Percentiles rank a stretch among this genome's conserved stretches.
Conservation (phyloP, 2,797 vertebrate species). For the Tarsius wallacei region DNA sequence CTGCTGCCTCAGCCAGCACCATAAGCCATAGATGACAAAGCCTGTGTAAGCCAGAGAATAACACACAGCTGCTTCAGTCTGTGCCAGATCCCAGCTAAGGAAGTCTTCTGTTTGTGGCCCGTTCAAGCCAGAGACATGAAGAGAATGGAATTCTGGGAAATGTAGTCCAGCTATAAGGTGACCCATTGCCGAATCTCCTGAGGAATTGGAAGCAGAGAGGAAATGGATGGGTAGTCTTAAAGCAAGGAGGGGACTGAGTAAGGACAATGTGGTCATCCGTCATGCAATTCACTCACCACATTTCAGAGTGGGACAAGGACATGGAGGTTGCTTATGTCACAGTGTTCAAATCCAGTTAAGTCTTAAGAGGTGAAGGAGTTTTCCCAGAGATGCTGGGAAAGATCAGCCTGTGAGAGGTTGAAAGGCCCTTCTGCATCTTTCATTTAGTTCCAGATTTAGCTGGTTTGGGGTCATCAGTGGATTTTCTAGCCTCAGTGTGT, state of each 20-base stretch:
- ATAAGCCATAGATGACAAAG: background rate
- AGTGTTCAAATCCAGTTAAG: background rate
- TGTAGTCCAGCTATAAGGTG: background rate
- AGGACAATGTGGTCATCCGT: background rate
- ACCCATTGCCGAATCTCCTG: background rate
- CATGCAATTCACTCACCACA: rapidly evolving
- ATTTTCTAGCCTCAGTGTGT: rapidly evolving
- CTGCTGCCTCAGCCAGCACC: rapidly evolving
- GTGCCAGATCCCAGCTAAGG: background rate
- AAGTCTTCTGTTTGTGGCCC: no score
- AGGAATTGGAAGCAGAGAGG: background rate
- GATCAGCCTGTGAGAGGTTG: background rate
- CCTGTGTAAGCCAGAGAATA: background rate
- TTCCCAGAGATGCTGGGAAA: background rate
- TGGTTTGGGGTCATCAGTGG: background rate
- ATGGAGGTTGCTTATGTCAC: background rate
- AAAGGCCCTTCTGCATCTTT: background rate
- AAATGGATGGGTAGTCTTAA: background rate
- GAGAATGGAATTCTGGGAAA: background rate
- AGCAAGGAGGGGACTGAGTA: background rate
- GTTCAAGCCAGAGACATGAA: background rate
- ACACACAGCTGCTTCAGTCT: background rate
- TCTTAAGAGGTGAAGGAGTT: background rate
- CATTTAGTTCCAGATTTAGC: background rate
- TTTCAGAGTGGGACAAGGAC: background rate